These are phyloP conservation scores for Mamestra configurata DNA, from an alignment of 1,140 invertebrate species.

Conservation along the genomic window DNA sequence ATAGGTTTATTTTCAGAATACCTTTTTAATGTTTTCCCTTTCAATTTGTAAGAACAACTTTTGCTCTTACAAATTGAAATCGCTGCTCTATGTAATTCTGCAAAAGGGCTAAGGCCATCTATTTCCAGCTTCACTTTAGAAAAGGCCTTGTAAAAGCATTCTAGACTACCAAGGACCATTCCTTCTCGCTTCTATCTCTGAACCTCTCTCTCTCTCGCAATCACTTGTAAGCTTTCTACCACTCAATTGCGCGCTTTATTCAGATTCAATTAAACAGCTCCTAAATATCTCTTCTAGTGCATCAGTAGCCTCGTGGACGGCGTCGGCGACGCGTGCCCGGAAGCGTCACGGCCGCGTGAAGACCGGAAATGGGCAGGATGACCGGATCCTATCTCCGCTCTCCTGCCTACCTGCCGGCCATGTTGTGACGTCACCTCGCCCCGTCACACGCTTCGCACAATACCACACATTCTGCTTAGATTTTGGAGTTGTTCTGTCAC, in stretches of 20 bases:
- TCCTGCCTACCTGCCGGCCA: constrained; percentile 82
- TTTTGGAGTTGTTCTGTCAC: constrained; percentile 67
- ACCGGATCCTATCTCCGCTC: constrained; percentile 88
- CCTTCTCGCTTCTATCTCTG: background rate
- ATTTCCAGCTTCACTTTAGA: background rate
- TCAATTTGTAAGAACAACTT: background rate
- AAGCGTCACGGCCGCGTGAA: constrained; percentile 88
- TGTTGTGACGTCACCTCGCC: constrained; percentile 83
- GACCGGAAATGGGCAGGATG: constrained; percentile 88
- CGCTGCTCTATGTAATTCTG: background rate
- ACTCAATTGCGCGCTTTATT: background rate
- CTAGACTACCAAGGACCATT: background rate
- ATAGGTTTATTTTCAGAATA: no score
- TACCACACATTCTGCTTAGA: constrained; percentile 74
- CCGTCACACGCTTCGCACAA: constrained; percentile 58
- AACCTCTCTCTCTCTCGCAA: background rate
- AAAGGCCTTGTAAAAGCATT: no score
- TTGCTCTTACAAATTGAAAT: background rate
- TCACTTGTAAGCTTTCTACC: background rate
- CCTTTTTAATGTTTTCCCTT: no score
- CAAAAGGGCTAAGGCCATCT: background rate
- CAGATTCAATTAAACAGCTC: constrained; percentile 35
- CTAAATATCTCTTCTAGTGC: constrained; percentile 66
- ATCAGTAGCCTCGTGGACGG: constrained; percentile 63
- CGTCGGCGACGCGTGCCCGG: constrained; percentile 85